Evolutionary conservation across 1,140 invertebrate species (phyloP).

Genomic region (Drosophila kikkawai): DNA sequence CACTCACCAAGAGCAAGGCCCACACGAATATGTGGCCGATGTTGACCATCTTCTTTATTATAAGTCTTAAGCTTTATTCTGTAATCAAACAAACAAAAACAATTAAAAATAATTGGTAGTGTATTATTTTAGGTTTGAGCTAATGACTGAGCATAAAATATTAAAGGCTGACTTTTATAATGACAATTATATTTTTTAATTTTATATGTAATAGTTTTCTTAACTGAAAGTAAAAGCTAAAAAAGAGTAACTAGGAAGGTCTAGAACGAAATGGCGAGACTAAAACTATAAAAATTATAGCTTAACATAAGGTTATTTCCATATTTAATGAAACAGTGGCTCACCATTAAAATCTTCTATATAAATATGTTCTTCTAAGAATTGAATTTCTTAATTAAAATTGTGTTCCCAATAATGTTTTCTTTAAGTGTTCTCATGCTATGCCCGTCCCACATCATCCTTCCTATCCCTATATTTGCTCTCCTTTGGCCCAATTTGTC

Average conservation of each 20-base stretch:
- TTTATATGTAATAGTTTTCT: no score
- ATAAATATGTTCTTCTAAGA: no score
- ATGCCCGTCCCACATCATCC: background rate
- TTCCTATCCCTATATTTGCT: constrained; percentile 27
- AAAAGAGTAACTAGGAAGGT: background rate
- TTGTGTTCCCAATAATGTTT: background rate
- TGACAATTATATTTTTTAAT: no score
- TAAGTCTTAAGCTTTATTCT: constrained; percentile 51
- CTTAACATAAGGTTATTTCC: background rate
- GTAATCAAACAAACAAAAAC: constrained; percentile 11
- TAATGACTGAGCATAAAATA: background rate
- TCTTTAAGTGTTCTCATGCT: background rate
- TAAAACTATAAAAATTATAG: background rate
- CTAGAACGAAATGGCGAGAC: background rate
- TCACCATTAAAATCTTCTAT: background rate
- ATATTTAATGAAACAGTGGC: background rate
- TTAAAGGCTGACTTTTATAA: background rate
- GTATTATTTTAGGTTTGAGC: background rate
- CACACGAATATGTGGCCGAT: constrained; percentile 70
- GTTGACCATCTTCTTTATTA: constrained; percentile 64
- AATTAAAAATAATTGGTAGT: background rate
- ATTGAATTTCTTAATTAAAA: background rate
- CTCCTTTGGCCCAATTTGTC: constrained; percentile 41
- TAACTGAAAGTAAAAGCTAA: no score
- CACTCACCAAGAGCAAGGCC: constrained; percentile 70